Evolutionary conservation across 2,113 vertebrate genomes (phyloP), one percentile per base, ranked within the genome.

Genomic region (Daboia siamensis): DNA sequence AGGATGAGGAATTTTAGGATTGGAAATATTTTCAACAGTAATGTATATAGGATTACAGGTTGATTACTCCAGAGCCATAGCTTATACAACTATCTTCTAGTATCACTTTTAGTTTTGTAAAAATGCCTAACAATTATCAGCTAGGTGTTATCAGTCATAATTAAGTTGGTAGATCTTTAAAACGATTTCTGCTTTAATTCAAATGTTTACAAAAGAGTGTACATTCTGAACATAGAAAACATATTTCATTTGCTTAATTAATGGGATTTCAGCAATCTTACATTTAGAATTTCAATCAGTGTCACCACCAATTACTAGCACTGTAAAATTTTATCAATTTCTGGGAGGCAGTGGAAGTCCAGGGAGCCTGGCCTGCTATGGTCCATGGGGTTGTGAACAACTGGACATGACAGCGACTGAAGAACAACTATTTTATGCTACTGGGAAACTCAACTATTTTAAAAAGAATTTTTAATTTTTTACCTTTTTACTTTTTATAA

Each of bases 1-100:
- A 48, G 20, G 29, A 90, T 90, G 17, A 33, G 39, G 23, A 69
- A 0, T 74, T 64, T 4, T 1, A 0, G 24, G 33, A 87, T 44
- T 90, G 23, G 92, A 89, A 92, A 86, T 15, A 51, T 88, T 8
- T 91, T 55, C 11, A n/a, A 57, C 48, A 52, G 56, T 74, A 39
- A 61, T 59, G 92, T 52, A 91, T 69, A 80, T 26, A 74, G 0
- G 7, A 48, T 89, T 33, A 33, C 61, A 92, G 21, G 0, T 0
- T 0, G 0, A 0, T 0, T 3, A 54, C 87, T 88, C 44, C 80
- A 13, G 2, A 44, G 94, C 93, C 3, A 54, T 0, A 84, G 23
- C 5, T 24, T 24, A 80, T 33, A 44, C 26, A 84, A 44, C 9
- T 13, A 89, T 29, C 57, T 64, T 87, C 54, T 39, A 33, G 74